These are phyloP conservation scores for Butastur rufipennis DNA, from an alignment of 2,113 vertebrate genomes.

Conservation along the genomic window DNA sequence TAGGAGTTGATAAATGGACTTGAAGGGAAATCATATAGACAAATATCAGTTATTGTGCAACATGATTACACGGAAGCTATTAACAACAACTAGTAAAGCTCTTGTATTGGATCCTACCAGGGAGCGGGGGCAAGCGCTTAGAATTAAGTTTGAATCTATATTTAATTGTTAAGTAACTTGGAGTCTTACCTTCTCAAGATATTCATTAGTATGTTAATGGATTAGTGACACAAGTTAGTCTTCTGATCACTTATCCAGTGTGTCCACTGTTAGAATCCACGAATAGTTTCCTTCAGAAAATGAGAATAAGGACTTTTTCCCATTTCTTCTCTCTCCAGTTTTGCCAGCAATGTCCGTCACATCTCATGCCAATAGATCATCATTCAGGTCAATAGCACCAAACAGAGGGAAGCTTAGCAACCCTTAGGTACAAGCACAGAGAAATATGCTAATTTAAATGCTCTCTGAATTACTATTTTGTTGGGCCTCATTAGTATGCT, in stretches of 20 bases:
- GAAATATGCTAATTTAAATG: conserved; percentile 54
- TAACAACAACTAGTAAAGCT: not conserved
- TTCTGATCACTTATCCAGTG: not conserved
- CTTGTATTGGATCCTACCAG: not conserved
- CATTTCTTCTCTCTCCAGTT: not conserved
- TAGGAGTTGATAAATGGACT: not conserved
- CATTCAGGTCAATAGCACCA: conserved; percentile 43
- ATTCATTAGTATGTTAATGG: not conserved
- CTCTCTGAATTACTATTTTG: conserved; percentile 49
- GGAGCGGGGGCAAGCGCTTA: not conserved
- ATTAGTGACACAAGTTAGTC: not conserved
- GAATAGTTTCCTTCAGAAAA: not conserved
- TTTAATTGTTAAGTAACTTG: not conserved
- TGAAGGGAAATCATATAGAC: not conserved
- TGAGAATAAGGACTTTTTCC: not conserved
- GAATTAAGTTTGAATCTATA: not conserved
- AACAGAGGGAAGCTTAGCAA: conserved; percentile 45
- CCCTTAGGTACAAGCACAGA: conserved; percentile 5
- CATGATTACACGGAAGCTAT: not conserved
- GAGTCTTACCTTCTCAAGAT: not conserved
- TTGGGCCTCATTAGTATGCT: conserved; percentile 53
- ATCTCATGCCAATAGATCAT: conserved; percentile 28
- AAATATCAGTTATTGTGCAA: not conserved
- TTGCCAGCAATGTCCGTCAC: not conserved
- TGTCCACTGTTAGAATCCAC: not conserved